A percentile compares a stretch with the other conserved stretches of the same genome.
phyloP scores from a whole-genome alignment of 2,797 vertebrate species.

The Scolopax bukidnonensis region DNA sequence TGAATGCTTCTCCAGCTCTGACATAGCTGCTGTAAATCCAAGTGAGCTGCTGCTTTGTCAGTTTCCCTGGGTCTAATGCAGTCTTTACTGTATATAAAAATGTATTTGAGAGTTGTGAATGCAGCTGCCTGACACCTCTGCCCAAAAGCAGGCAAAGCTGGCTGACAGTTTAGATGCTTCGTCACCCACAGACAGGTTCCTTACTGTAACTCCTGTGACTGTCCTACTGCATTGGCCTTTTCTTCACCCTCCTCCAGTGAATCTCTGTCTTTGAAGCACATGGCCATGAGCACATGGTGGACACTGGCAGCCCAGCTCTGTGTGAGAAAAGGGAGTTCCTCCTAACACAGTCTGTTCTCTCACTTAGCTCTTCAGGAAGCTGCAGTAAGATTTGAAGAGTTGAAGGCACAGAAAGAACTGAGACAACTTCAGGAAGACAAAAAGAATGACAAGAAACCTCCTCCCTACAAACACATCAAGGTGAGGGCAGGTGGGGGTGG shows the following conservation, averaged over 20 bases:
- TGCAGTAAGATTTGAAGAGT: slow-evolving; percentile 91
- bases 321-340: background rate
- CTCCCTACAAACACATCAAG: slow-evolving; percentile 97
- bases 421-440: slow-evolving; percentile 95
- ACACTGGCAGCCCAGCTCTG: background rate
- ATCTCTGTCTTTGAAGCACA: background rate
- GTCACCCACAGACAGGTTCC: background rate
- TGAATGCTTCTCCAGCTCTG: background rate
- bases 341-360: background rate
- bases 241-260: background rate
- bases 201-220: background rate
- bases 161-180: background rate
- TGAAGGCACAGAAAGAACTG: slow-evolving; percentile 95
- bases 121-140: background rate
- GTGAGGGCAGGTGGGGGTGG: slow-evolving; percentile 73
- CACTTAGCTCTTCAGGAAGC: slow-evolving; percentile 92
- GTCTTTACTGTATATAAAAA: background rate
- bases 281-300: background rate
- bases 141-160: background rate
- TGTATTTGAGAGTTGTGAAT: background rate
- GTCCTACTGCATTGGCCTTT: background rate
- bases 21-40: background rate
- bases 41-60: background rate
- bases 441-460: slow-evolving; percentile 95
- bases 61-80: background rate